Conservation (phyloP, 2,797 vertebrate genomes). For the Rhynchonycteris naso region DNA sequence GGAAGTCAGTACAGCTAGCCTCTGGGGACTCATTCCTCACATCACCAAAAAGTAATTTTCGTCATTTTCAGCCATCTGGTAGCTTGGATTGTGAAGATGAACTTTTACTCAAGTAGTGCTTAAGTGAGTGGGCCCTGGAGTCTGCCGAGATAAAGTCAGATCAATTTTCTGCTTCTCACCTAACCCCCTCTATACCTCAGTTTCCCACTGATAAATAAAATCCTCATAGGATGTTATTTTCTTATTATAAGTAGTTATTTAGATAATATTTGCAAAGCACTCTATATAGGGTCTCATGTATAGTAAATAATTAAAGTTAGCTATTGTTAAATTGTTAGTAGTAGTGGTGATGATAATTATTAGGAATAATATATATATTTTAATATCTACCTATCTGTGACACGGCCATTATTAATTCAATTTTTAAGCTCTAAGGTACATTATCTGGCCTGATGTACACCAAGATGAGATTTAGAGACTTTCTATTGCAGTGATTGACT, state of each 20-base stretch:
- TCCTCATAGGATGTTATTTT: not conserved
- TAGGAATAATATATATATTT: constrained; percentile 24
- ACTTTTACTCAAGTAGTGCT: constrained; percentile 66
- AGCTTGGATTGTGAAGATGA: constrained; percentile 64
- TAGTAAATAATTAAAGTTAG: not conserved
- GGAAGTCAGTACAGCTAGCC: constrained; percentile 64
- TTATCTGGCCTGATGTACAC: not conserved
- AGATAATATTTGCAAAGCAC: not conserved
- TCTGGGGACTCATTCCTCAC: constrained; percentile 75
- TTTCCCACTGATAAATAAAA: not conserved
- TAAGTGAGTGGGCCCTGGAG: constrained; percentile 7
- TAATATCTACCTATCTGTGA: not conserved
- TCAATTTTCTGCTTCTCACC: not conserved
- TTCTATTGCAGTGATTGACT: not conserved
- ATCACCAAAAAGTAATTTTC: constrained; percentile 78
- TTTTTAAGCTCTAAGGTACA: not conserved
- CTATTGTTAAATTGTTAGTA: not conserved
- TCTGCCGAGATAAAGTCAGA: constrained; percentile 31
- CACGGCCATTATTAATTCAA: not conserved
- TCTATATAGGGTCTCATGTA: not conserved
- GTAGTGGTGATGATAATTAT: not conserved
- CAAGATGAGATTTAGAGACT: not conserved
- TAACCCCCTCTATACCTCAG: not conserved
- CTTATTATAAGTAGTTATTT: not conserved
- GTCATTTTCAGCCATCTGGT: constrained; percentile 75